Evolutionary conservation across 1,140 invertebrate genomes (phyloP).

Genomic region (Doryteuthis pealeii): DNA sequence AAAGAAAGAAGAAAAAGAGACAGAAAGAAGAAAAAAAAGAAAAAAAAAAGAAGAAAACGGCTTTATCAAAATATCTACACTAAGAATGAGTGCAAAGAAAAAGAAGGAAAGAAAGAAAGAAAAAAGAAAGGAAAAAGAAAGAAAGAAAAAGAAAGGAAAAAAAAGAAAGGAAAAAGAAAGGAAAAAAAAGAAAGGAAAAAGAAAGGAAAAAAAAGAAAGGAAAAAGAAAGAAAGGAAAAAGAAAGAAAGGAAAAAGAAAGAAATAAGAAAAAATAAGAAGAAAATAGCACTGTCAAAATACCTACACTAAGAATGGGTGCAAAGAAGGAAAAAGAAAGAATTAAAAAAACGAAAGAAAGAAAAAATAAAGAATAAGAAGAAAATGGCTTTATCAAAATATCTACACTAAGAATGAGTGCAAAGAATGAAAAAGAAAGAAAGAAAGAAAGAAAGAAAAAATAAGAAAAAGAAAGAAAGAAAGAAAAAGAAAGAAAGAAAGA

Average conservation of each 20-base stretch:
- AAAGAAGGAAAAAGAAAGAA: no score
- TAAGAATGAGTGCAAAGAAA: neutral
- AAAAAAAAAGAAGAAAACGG: neutral
- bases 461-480: neutral
- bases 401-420: neutral
- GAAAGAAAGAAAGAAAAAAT: neutral
- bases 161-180: neutral
- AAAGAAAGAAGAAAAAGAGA: neutral
- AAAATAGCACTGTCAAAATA: no score
- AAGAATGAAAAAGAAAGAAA: neutral
- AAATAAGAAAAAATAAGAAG: no score
- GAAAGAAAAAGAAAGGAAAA: neutral
- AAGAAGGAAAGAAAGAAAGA: neutral
- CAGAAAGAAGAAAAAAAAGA: neutral
- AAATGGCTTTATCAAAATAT: neutral
- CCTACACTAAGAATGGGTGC: no score
- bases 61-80: neutral
- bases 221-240: no score
- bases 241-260: no score
- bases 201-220: neutral
- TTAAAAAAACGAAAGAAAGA: no score
- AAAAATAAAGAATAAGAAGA: neutral
- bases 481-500: neutral
- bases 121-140: neutral
- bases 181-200: neutral